These are phyloP conservation scores for Turdus rufiventris DNA, from an alignment of 2,113 vertebrate species.

Conservation along the genomic window DNA sequence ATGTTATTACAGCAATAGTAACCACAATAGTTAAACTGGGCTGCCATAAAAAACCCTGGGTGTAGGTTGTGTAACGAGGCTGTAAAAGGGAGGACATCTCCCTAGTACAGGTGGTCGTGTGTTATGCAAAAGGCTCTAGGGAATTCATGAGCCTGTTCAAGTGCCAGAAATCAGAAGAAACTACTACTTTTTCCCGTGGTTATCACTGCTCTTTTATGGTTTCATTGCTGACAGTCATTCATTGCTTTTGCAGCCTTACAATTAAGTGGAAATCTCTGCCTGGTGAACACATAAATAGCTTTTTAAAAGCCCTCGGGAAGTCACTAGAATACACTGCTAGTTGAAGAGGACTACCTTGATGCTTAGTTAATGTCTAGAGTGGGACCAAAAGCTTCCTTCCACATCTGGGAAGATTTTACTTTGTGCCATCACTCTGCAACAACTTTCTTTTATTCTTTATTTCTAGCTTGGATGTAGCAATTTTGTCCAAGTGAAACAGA, in stretches of 20 bases:
- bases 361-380: conserved; percentile 30
- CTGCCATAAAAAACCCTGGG: background rate
- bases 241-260: conserved; percentile 21
- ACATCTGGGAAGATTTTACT: conserved; percentile 22
- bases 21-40: background rate
- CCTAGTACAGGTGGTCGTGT: background rate
- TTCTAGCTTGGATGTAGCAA: background rate
- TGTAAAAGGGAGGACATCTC: background rate
- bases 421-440: conserved; percentile 25
- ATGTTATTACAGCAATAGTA: background rate
- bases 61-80: background rate
- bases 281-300: conserved; percentile 43
- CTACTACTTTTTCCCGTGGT: background rate
- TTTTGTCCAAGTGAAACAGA: background rate
- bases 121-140: background rate
- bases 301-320: conserved; percentile 38
- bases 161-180: conserved; percentile 7
- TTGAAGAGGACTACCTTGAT: conserved; percentile 34
- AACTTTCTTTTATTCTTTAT: conserved; percentile 33
- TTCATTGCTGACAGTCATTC: conserved; percentile 8
- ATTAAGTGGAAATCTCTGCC: conserved; percentile 24
- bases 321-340: conserved; percentile 26
- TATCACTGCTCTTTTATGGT: background rate
- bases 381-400: conserved; percentile 54
- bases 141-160: background rate